Conservation (phyloP, 2,888 invertebrate genomes). For the Diplazon laetatorius region DNA sequence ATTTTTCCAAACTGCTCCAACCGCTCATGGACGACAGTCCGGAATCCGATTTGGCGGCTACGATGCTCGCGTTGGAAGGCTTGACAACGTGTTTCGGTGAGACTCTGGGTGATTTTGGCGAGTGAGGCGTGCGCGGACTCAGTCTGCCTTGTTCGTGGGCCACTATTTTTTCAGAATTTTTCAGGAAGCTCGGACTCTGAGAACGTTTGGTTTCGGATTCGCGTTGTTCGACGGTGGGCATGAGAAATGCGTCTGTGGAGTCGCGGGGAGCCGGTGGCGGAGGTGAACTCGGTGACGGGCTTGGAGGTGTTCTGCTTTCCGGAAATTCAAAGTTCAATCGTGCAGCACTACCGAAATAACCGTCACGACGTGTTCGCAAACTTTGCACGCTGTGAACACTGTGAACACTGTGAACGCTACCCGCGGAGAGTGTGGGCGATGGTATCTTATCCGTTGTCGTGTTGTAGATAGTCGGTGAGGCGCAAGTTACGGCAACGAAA, state of each 20-base stretch:
- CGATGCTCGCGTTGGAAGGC: slow-evolving; percentile 85
- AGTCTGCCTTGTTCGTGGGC: slow-evolving; percentile 84
- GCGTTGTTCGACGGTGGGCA: slow-evolving; percentile 77
- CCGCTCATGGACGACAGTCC: slow-evolving; percentile 94
- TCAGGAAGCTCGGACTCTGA: slow-evolving; percentile 82
- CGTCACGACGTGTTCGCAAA: slow-evolving; percentile 86
- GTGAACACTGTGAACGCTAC: slow-evolving; percentile 80
- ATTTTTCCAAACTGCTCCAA: slow-evolving; percentile 93
- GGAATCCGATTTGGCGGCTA: slow-evolving; percentile 92
- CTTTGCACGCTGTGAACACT: slow-evolving; percentile 75
- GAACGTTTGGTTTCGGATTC: slow-evolving; percentile 73
- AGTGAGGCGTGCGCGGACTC: slow-evolving; percentile 86
- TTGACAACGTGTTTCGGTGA: slow-evolving; percentile 88
- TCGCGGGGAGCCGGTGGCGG: slow-evolving; percentile 93
- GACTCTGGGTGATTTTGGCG: slow-evolving; percentile 89
- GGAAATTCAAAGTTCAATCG: slow-evolving; percentile 83
- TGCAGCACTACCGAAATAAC: slow-evolving; percentile 84
- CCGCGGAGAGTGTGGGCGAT: slow-evolving; percentile 86
- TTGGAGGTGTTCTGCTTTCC: slow-evolving; percentile 82
- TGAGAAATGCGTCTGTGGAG: slow-evolving; percentile 83
- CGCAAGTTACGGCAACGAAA: slow-evolving; percentile 83
- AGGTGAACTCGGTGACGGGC: slow-evolving; percentile 87
- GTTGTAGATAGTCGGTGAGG: slow-evolving; percentile 84
- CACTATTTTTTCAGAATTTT: slow-evolving; percentile 78
- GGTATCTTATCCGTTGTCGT: slow-evolving; percentile 84